These are phyloP conservation scores for Anguilla megastoma DNA, from an alignment of 2,797 vertebrate genomes.

Conservation along the genomic window DNA sequence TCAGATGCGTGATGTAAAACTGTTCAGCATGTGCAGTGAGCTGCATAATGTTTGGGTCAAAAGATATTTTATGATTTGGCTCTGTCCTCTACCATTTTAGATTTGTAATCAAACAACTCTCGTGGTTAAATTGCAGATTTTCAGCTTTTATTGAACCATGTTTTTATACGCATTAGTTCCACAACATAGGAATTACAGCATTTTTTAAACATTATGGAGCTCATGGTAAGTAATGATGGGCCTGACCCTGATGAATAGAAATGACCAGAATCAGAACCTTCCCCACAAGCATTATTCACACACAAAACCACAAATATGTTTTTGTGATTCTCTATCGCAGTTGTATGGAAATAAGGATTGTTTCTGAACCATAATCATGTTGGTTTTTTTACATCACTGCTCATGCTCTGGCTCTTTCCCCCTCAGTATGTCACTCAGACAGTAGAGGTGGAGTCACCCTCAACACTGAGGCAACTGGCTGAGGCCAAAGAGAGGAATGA, in stretches of 20 bases:
- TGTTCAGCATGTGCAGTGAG: background rate
- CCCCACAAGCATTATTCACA: background rate
- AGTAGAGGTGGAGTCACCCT: constrained; percentile 76
- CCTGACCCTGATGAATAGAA: background rate
- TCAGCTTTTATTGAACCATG: too few relatives aligned
- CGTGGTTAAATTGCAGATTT: too few relatives aligned
- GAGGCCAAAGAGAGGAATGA: constrained; percentile 73
- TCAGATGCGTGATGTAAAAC: background rate
- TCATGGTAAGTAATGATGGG: background rate
- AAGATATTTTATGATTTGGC: too few relatives aligned
- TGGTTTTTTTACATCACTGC: background rate
- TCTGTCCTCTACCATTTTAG: too few relatives aligned
- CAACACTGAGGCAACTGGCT: constrained; percentile 66
- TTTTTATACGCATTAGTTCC: too few relatives aligned
- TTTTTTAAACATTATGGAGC: too few relatives aligned
- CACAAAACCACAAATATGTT: background rate
- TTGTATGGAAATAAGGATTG: background rate
- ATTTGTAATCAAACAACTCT: too few relatives aligned
- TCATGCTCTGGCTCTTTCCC: background rate
- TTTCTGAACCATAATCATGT: background rate
- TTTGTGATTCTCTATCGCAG: background rate
- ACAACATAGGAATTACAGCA: too few relatives aligned
- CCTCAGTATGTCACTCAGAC: constrained; percentile 74
- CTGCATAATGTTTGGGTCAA: too few relatives aligned
- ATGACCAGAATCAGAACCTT: background rate